Evolutionary conservation across 2,888 invertebrate genomes (phyloP).

Genomic region (Drosophila differens): DNA sequence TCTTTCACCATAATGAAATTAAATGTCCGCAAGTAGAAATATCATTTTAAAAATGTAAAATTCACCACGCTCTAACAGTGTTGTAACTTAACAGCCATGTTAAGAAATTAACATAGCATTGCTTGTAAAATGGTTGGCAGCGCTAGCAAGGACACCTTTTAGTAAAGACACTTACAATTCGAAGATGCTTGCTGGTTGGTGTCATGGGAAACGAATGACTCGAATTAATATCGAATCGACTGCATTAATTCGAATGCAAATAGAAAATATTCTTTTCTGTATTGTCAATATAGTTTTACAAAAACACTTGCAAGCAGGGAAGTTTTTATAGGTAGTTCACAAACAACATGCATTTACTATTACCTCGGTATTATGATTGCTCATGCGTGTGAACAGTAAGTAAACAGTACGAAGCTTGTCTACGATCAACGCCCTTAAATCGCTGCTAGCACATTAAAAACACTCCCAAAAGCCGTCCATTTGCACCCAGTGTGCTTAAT

Average conservation of each 20-base stretch:
- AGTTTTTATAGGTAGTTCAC: too few species aligned
- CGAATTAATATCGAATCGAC: neutral
- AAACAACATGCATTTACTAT: neutral
- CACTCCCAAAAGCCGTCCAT: neutral
- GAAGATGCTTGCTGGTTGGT: neutral
- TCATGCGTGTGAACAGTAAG: neutral
- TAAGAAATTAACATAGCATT: neutral
- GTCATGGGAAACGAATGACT: neutral
- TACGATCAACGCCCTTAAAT: neutral
- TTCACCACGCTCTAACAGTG: neutral
- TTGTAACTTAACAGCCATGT: neutral
- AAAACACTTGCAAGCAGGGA: neutral
- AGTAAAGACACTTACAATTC: neutral
- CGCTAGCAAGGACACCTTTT: constrained; percentile 22
- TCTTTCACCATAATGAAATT: neutral
- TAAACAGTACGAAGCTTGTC: neutral
- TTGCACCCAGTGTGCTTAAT: neutral
- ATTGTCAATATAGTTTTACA: neutral
- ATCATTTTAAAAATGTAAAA: neutral
- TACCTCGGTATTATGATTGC: neutral
- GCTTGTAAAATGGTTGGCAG: constrained; percentile 24
- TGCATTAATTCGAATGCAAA: neutral
- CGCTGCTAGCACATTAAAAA: neutral
- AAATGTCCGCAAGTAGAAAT: neutral
- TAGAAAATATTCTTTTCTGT: neutral